These are phyloP conservation scores for Pelmatolapia mariae DNA, from an alignment of 2,113 vertebrate genomes.

Conservation along the genomic window DNA sequence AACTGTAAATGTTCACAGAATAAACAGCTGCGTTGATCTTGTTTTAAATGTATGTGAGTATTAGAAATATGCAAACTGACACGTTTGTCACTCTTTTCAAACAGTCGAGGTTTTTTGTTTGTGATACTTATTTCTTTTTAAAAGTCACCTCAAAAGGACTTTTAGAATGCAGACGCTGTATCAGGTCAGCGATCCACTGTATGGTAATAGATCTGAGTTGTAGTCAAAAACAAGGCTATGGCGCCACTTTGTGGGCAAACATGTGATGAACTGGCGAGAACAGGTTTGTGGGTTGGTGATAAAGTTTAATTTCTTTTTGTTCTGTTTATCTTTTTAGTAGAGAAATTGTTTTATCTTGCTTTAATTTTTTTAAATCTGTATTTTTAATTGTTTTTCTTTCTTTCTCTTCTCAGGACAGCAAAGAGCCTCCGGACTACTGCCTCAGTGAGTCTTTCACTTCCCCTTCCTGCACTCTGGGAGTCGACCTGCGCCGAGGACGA, in stretches of 20 bases:
- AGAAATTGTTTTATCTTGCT: not conserved
- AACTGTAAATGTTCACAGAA: not conserved
- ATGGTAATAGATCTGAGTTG: not conserved
- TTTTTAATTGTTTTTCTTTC: not conserved
- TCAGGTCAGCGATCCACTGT: not conserved
- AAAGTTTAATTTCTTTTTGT: not conserved
- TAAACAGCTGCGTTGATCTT: not conserved
- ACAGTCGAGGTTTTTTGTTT: rapidly evolving
- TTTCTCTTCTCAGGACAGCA: slow-evolving; percentile 71
- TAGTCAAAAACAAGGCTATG: not conserved
- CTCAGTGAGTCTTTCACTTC: slow-evolving; percentile 89
- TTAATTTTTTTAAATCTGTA: not conserved
- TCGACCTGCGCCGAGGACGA: slow-evolving; percentile 87
- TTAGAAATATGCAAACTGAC: not conserved
- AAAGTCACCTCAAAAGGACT: not conserved
- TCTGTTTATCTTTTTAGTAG: not conserved
- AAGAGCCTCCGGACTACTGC: slow-evolving; percentile 81
- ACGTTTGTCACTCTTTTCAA: not conserved
- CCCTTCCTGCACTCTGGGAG: slow-evolving; percentile 82
- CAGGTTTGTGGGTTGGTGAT: not conserved
- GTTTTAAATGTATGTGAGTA: not conserved
- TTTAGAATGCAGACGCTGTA: not conserved
- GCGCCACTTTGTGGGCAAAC: slow-evolving; percentile 46
- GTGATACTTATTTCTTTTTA: not conserved
- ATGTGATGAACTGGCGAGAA: not conserved